A percentile compares a stretch with the other conserved stretches of the same genome.
phyloP scores from a whole-genome alignment of 1,140 invertebrate genomes.

The Achatina immaculata region DNA sequence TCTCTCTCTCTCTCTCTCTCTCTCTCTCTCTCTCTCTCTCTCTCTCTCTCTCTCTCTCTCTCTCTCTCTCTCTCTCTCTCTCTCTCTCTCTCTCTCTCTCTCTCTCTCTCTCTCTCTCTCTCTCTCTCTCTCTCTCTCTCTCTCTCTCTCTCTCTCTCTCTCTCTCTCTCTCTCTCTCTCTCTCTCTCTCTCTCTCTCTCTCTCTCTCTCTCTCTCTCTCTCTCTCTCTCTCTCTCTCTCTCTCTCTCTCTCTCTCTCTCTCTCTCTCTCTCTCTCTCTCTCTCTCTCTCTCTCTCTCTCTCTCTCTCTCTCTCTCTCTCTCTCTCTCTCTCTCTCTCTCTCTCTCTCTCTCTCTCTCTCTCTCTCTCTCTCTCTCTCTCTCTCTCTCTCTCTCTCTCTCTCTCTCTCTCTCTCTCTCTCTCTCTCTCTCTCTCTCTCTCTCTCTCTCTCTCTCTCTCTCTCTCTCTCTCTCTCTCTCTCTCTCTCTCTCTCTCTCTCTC shows the following conservation, averaged over 20 bases:
- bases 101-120: neutral
- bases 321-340: neutral
- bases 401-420: no score
- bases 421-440: no score
- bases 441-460: no score
- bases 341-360: neutral
- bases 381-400: neutral
- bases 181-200: conserved; percentile 9
- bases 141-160: neutral
- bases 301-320: neutral
- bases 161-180: conserved; percentile 15
- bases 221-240: neutral
- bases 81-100: neutral
- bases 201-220: conserved; percentile 4
- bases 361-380: neutral
- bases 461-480: no score
- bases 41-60: neutral
- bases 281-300: neutral
- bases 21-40: conserved; percentile 4
- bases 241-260: neutral
- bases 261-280: neutral
- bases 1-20: conserved; percentile 10
- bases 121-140: neutral
- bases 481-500: no score
- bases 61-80: no score